Evolutionary conservation across 2,113 vertebrate species (phyloP).

Genomic region (Puma concolor): DNA sequence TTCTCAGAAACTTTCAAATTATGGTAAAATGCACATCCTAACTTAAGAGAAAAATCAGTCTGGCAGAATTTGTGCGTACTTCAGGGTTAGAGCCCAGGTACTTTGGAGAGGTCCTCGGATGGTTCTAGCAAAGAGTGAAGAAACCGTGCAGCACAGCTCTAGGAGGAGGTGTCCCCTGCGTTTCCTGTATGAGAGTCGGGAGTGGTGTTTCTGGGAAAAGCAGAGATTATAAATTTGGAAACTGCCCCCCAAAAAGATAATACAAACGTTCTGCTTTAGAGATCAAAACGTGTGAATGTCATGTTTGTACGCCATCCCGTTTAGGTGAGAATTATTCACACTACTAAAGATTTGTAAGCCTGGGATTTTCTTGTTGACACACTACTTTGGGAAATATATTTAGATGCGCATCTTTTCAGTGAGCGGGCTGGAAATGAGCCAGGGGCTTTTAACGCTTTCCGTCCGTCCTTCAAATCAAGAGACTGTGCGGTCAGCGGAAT

Average conservation of each 20-base stretch:
- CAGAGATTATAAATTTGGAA: neutral
- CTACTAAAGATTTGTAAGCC: neutral
- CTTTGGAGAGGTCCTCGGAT: neutral
- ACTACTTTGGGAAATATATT: neutral
- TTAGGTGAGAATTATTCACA: conserved; percentile 4
- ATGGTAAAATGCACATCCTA: neutral
- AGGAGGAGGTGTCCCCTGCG: neutral
- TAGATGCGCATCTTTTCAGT: neutral
- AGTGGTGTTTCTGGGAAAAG: neutral
- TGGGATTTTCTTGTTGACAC: neutral
- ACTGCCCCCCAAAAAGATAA: neutral
- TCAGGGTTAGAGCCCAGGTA: neutral
- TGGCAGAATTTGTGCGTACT: neutral
- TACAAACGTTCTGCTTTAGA: neutral
- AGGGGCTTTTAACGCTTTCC: neutral
- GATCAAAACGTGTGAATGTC: neutral
- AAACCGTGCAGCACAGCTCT: neutral
- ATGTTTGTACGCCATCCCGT: neutral
- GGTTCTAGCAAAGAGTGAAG: neutral
- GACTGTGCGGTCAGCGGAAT: neutral
- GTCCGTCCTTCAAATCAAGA: neutral
- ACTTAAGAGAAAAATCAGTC: neutral
- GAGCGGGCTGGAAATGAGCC: neutral
- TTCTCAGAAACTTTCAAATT: conserved; percentile 23
- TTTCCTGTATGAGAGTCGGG: neutral